Evolutionary conservation across 1,140 invertebrate genomes (phyloP), one percentile per base, ranked within the genome.

Genomic region (Drosophila bipectinata): DNA sequence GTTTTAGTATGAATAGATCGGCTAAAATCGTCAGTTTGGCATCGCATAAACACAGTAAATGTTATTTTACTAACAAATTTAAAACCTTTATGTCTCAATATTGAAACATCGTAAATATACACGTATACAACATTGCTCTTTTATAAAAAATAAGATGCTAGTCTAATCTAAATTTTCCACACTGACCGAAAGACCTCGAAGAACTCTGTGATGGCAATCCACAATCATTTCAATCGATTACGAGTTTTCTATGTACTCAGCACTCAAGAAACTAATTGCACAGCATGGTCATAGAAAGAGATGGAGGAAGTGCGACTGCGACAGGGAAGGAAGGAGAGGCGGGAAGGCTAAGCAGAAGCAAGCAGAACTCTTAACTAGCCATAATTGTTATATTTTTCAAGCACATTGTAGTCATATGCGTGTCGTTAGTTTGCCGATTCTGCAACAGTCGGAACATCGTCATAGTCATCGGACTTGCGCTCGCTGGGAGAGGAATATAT

Each of bases 381-480:
- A 64, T 83, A 83, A 83, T 83, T 83, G 79, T 83, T 83, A 85
- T 80, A 73, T 61, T 73, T 85, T 62, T 48, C 72, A 60, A 84
- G 73, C 67, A 80, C 72, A 84, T 84, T 83, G 67, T 81, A 63
- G 69, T 75, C 66, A 59, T 63, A 79, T 77, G 72, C 75, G 76
- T 79, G 76, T 75, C 71, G 63, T 69, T 71, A 67, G 73, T 44
- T 66, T 1, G 28, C 3, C 9, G 64, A 64, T 21, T 68, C 61
- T 68, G 53, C 67, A 66, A 44, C 61, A 60, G 32, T 10, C 34
- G 28, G 21, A 62, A 12, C 9, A 66, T 6, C 41, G 69, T 72
- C 69, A 77, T 77, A 58, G 39, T 71, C 34, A 30, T 32, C 52
- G 53, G 58, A 57, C 67, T 62, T 57, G 34, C 34, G 10, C 10